Base-by-base conservation (phyloP, 2,888 invertebrate species). In the Lasioglossum pauxillum region DNA sequence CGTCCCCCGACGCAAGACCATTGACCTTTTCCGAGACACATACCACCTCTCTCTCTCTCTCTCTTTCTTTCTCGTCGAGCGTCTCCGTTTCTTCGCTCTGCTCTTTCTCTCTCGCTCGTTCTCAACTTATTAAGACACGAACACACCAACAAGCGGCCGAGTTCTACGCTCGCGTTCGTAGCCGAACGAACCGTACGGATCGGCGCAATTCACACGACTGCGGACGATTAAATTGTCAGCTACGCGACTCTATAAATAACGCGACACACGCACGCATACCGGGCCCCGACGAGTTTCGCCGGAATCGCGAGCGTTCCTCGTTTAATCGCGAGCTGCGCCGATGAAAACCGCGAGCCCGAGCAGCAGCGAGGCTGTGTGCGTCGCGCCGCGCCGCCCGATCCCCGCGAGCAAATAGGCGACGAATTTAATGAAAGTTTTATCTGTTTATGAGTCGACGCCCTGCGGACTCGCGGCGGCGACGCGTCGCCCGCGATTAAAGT, bases 171-270 rank as follows among this genome's bases (percentile, higher is more conserved):
- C 31, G 49, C 1, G 19, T 46, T 27, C 23, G 49, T 35, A 23
- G 78, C 82, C 74, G 73, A 82, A 73, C 73, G 81, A 72, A 73
- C 76, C 78, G 87, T 75, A 75, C 88, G 87, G 87, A 82, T 89
- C 89, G 87, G 88, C 85, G 90, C 89, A 85, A 91, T 90, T 91
- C 89, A 78, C 90, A 89, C 90, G 88, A 87, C 87, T 85, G 87
- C 85, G 85, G 84, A 81, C 90, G 91, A 91, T 91, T 91, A 91
- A 91, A 91, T 91, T 91, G 91, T 91, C 91, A 91, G 90, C 91
- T 87, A 91, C 89, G 89, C 88, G 90, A 82, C 88, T 90, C 91
- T 91, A 91, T 91, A 91, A 91, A 91, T 91, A 91, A 91, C 90
- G 84, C 86, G 88, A 89, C 88, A 80, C 83, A 82, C 83, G 85